Evolutionary conservation across 2,888 invertebrate genomes (phyloP).

Genomic region (Carterocephalus palaemon): DNA sequence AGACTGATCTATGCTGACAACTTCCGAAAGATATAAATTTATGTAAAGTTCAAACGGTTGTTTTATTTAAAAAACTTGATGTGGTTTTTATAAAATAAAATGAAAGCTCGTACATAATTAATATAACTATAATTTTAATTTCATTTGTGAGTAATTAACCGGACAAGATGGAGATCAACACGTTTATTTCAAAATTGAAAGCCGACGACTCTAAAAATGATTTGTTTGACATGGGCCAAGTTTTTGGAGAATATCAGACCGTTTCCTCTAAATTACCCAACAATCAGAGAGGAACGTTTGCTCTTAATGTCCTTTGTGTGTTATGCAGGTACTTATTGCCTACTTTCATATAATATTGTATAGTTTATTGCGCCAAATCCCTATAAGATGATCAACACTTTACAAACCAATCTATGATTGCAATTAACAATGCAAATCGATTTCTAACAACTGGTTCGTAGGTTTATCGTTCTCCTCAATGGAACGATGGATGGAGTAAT

Average conservation of each 20-base stretch:
- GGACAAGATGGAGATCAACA: slow-evolving; percentile 51
- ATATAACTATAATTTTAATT: slow-evolving; percentile 14
- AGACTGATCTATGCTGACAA: too few relatives aligned
- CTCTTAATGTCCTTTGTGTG: slow-evolving; percentile 61
- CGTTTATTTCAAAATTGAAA: slow-evolving; percentile 55
- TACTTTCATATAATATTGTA: neutral
- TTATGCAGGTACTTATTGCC: slow-evolving; percentile 56
- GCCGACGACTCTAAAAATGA: slow-evolving; percentile 50
- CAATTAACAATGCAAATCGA: too few relatives aligned
- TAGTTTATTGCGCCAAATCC: too few relatives aligned
- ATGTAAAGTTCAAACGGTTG: too few relatives aligned
- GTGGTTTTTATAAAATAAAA: neutral
- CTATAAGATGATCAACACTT: too few relatives aligned
- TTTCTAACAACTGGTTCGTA: too few relatives aligned
- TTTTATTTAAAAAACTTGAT: too few relatives aligned
- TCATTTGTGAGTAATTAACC: neutral
- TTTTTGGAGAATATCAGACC: slow-evolving; percentile 44
- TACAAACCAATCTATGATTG: too few relatives aligned
- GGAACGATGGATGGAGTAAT: too few relatives aligned
- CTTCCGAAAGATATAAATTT: too few relatives aligned
- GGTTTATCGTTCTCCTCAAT: too few relatives aligned
- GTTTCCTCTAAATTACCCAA: slow-evolving; percentile 43
- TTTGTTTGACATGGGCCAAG: slow-evolving; percentile 42
- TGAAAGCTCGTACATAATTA: neutral
- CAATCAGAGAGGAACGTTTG: slow-evolving; percentile 51